Evolutionary conservation across 2,888 invertebrate species (phyloP), one percentile per base, ranked within the genome.

Genomic region (Zhuqinia jingwanae): DNA sequence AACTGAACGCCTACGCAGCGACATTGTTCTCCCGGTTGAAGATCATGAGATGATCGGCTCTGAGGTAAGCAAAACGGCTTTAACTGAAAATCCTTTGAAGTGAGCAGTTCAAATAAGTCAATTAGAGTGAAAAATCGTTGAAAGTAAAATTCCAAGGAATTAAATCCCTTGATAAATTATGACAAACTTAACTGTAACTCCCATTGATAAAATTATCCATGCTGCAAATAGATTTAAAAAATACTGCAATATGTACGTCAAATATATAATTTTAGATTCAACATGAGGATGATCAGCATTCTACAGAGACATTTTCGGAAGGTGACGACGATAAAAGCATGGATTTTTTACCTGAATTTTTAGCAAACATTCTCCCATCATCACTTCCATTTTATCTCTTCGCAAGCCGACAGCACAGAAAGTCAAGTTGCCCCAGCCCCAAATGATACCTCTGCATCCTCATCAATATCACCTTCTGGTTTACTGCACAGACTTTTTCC

Each of bases 401-500:
- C 22, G 13, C 50, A 27, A 58, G 47, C 42, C 1, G 78, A 47
- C 17, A 63, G 45, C 15, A 25, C 42, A 78, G 27, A 15, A 36
- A 42, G 2, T 58, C 42, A 42, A 17, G n/a, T 8, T 42, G 53
- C 42, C 22, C 42, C 63, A 63, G 63, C 42, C 0, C n/a, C n/a
- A n/a, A 63, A 47, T 22, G 36, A 36, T 3, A 78, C 58, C 2
- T 5, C 13, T 30, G 20, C 27, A 1, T 36, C 36, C 36, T 6
- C 36, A 6, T 6, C 36, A 36, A 36, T 36, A n/a, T 65, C 42
- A 15, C 5, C 10, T 10, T 13, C 47, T 25, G 11, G 42, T 13
- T 17, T 56, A 0, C 58, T 77, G 77, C 42, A 56, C 42, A 63
- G 78, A 63, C 60, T 87, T 30, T 47, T 78, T 22, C 25, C 65